These are phyloP conservation scores for Hypercompe scribonia DNA, from an alignment of 2,888 invertebrate species.

Conservation along the genomic window DNA sequence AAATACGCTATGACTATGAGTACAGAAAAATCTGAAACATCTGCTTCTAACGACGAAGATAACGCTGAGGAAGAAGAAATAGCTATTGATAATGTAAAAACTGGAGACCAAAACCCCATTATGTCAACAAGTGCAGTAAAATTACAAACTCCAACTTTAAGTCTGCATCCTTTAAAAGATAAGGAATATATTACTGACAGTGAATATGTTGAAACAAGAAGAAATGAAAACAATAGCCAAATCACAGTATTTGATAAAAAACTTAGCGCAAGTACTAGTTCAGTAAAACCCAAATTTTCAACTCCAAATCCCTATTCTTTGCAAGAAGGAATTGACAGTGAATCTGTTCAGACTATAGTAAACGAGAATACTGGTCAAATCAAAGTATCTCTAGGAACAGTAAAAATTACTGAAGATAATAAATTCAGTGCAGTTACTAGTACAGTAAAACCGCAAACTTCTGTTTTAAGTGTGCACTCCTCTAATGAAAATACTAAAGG, in stretches of 20 bases:
- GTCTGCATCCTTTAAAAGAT: background rate
- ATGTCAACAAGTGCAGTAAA: background rate
- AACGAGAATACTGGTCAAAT: background rate
- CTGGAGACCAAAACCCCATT: background rate
- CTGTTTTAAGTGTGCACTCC: background rate
- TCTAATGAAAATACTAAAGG: background rate
- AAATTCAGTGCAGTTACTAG: background rate
- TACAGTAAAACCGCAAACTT: background rate
- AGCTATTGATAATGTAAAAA: background rate
- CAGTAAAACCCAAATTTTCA: background rate
- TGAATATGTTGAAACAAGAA: background rate
- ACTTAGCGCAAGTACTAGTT: background rate
- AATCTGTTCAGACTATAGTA: background rate
- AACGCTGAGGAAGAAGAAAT: background rate
- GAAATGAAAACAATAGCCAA: background rate
- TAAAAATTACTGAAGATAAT: background rate
- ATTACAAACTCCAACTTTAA: background rate
- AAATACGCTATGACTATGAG: background rate
- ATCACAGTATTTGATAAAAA: background rate
- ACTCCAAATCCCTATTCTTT: background rate
- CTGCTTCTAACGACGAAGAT: background rate
- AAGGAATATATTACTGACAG: background rate
- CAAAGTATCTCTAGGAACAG: background rate
- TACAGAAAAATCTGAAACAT: background rate
- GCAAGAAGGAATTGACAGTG: background rate